These are phyloP conservation scores for Crotalus helleri DNA, from an alignment of 2,113 vertebrate genomes.

Conservation along the genomic window DNA sequence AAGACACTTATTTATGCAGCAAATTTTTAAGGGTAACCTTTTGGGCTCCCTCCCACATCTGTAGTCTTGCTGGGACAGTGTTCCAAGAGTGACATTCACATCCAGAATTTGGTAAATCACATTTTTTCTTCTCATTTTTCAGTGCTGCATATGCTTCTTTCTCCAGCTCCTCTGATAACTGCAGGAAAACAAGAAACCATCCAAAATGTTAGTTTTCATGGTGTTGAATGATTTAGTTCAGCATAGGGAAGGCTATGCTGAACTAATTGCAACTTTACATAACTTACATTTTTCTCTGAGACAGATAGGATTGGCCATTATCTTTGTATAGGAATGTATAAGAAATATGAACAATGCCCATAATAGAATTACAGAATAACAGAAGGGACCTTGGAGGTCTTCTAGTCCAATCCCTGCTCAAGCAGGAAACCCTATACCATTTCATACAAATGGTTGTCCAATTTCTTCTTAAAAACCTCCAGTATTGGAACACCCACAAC, in stretches of 20 bases:
- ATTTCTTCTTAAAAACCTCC: background rate
- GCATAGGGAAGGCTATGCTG: background rate
- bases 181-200: slow-evolving; percentile 61
- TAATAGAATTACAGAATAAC: background rate
- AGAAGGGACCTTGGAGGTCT: background rate
- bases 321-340: background rate
- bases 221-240: background rate
- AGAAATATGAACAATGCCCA: background rate
- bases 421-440: background rate
- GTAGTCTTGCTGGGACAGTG: slow-evolving; percentile 50
- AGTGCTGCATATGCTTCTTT: slow-evolving; percentile 58
- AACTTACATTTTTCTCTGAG: background rate
- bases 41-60: slow-evolving; percentile 57
- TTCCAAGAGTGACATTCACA: background rate
- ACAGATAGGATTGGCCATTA: no score
- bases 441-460: background rate
- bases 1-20: slow-evolving; percentile 58
- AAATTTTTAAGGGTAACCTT: slow-evolving; percentile 37
- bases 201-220: slow-evolving; percentile 33
- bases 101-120: slow-evolving; percentile 66
- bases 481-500: background rate
- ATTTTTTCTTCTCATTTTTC: slow-evolving; percentile 44
- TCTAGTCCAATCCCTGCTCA: background rate
- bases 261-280: background rate
- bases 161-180: slow-evolving; percentile 74